Base-by-base conservation (phyloP, 2,797 vertebrate species). In the Apogon hyalosoma region DNA sequence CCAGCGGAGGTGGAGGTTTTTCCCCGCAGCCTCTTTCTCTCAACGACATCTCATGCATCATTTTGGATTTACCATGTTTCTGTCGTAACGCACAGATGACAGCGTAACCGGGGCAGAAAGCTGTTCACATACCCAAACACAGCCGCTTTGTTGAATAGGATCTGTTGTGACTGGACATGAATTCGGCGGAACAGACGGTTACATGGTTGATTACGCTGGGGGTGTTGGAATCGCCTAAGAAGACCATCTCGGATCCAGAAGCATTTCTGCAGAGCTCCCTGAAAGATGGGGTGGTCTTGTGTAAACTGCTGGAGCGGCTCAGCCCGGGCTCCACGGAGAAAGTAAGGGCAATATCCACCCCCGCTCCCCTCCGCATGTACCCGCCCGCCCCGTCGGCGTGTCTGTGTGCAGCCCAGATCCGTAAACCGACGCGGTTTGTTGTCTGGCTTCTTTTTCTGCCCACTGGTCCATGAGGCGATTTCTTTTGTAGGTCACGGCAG, bases 151-250 rank as follows among this genome's bases (percentile, higher is more conserved):
- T 84, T 84, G 82, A 70, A 71, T 38, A 21, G 79, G 72, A 86
- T 84, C 79, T 77, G 79, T 57, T 61, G 80, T 81, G 84, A 80
- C 79, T 85, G 86, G 88, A 87, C 90, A 95, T 95, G 97, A 98
- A 96, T 95, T 96, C 97, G 53, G 96, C 97, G 31, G 97, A 98
- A 87, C 97, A 98, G 93, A 98, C 97, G 89, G 97, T 98, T 86
- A 98, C 97, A 85, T 98, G 97, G 96, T 91, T 98, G 77, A 98
- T 98, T 49, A 95, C 96, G 81, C 91, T 98, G 80, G 97, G 97
- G 75, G 97, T 98, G 90, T 92, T 98, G 88, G 96, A 98, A 66
- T 98, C 97, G 70, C 97, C 96, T 82, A 98, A 98, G 92, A 98
- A 98, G 82, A 97, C 92, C 89, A 94, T 98, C 77, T 95, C 96